These are phyloP conservation scores for Aphyosemion australe DNA, from an alignment of 2,113 vertebrate species.

Conservation along the genomic window DNA sequence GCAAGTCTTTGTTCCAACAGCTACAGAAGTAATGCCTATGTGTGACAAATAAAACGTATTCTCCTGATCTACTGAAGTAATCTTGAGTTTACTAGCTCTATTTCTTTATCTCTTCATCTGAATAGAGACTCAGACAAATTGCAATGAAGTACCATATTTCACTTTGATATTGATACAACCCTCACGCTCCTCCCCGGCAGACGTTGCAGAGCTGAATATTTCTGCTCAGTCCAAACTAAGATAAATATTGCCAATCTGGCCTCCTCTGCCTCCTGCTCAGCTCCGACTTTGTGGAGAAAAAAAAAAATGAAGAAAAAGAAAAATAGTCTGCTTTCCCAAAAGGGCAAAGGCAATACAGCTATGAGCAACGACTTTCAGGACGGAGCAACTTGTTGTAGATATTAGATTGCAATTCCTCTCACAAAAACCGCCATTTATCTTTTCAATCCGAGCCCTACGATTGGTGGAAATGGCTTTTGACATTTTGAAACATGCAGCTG, in stretches of 20 bases:
- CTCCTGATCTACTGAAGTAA: conserved; percentile 8
- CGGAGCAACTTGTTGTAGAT: conserved; percentile 62
- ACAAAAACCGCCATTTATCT: conserved; percentile 69
- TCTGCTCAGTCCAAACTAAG: conserved; percentile 68
- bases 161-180: conserved; percentile 62
- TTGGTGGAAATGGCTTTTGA: conserved; percentile 64
- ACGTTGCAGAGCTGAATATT: conserved; percentile 60
- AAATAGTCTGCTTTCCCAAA: conserved; percentile 70
- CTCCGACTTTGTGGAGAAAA: conserved; percentile 45
- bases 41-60: not conserved
- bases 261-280: conserved; percentile 46
- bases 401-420: conserved; percentile 65
- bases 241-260: conserved; percentile 75
- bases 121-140: conserved; percentile 6
- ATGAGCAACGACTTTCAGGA: conserved; percentile 49
- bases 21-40: conserved; percentile 25
- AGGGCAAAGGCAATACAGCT: conserved; percentile 66
- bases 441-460: conserved; percentile 44
- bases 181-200: conserved; percentile 14
- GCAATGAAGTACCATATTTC: conserved; percentile 53
- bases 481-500: conserved; percentile 60
- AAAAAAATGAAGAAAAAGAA: conserved; percentile 38
- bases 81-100: not conserved
- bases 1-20: conserved; percentile 34
- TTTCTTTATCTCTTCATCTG: conserved; percentile 18